Evolutionary conservation across 2,888 invertebrate species (phyloP).

Genomic region (Nymphalis c-album): DNA sequence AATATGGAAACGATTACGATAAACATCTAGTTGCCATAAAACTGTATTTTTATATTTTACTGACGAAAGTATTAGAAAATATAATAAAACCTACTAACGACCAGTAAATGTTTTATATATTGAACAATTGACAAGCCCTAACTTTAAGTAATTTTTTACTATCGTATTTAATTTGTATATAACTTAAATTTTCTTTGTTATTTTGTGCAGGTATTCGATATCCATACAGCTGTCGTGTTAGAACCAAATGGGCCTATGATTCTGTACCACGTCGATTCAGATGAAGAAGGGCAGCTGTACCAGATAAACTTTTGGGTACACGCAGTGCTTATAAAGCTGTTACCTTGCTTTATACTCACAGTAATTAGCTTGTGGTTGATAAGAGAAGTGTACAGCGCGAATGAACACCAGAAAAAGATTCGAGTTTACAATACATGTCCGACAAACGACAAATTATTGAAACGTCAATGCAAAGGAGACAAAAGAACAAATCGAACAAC

Average conservation of each 20-base stretch:
- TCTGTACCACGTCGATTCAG: conserved; percentile 78
- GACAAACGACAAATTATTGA: conserved; percentile 62
- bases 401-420: conserved; percentile 85
- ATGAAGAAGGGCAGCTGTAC: conserved; percentile 82
- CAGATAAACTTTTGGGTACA: conserved; percentile 91
- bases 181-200: background rate
- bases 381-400: conserved; percentile 85
- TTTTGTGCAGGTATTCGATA: conserved; percentile 65
- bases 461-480: conserved; percentile 70
- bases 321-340: conserved; percentile 88
- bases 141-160: background rate
- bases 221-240: conserved; percentile 74
- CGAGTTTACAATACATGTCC: conserved; percentile 73
- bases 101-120: background rate
- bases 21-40: background rate
- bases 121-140: background rate
- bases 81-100: background rate
- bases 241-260: conserved; percentile 76
- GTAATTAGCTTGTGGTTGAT: conserved; percentile 87
- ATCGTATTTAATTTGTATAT: background rate
- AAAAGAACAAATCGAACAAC: conserved; percentile 89
- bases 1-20: background rate
- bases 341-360: conserved; percentile 90
- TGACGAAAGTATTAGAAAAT: background rate
- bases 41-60: background rate